Percentiles rank a stretch among this genome's conserved stretches.
These are phyloP conservation scores for Mayetiola destructor DNA, from an alignment of 2,888 invertebrate genomes.

Conservation along the genomic window DNA sequence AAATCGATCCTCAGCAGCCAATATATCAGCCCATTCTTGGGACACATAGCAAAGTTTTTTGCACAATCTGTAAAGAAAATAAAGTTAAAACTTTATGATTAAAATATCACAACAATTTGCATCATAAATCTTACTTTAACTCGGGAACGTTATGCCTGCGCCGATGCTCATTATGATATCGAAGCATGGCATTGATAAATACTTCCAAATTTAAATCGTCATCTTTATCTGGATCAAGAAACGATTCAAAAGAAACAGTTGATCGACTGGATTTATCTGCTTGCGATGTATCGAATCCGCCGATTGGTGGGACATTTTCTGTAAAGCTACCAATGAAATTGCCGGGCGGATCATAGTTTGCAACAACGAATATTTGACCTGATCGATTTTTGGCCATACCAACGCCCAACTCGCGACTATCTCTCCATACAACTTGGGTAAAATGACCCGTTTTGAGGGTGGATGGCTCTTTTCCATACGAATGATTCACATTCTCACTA, in stretches of 20 bases:
- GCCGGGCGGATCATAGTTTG: constrained; percentile 77
- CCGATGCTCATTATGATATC: constrained; percentile 47
- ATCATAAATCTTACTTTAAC: constrained; percentile 36
- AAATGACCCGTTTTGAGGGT: constrained; percentile 61
- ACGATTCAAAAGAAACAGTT: constrained; percentile 5
- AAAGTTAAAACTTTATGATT: not conserved
- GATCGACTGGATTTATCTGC: constrained; percentile 20
- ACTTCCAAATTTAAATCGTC: constrained; percentile 18
- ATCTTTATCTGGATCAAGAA: not conserved
- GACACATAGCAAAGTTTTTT: constrained; percentile 49
- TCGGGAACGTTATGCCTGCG: constrained; percentile 42
- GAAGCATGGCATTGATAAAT: constrained; percentile 39
- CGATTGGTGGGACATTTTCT: constrained; percentile 52
- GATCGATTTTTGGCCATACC: constrained; percentile 50
- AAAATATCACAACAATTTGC: not conserved
- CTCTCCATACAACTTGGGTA: constrained; percentile 67
- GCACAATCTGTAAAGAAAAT: constrained; percentile 35
- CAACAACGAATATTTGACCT: constrained; percentile 44
- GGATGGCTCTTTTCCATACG: constrained; percentile 47
- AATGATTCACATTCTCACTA: constrained; percentile 46
- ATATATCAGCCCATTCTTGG: constrained; percentile 55
- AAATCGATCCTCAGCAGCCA: constrained; percentile 48
- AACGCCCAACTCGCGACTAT: constrained; percentile 57
- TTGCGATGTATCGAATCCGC: constrained; percentile 25
- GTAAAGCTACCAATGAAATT: constrained; percentile 67